Conservation (phyloP, 2,113 vertebrate genomes). For the Solea senegalensis region DNA sequence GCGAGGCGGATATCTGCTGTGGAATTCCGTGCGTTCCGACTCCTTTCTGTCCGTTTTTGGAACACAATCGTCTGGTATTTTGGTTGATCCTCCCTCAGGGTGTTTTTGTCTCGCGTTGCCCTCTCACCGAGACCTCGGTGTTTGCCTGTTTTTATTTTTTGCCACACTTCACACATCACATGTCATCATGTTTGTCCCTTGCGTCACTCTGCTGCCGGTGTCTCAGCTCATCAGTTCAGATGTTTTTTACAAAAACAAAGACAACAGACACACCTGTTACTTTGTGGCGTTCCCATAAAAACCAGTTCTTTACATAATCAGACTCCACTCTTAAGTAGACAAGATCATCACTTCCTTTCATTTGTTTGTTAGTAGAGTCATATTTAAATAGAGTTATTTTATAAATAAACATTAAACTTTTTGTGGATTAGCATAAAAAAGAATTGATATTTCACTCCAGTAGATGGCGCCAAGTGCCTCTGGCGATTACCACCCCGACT, state of each 20-base stretch:
- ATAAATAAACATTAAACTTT: too few species aligned
- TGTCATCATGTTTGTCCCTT: constrained; percentile 34
- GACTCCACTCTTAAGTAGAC: background rate
- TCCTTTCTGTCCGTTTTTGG: constrained; percentile 78
- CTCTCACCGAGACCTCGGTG: constrained; percentile 28
- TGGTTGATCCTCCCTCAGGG: constrained; percentile 56
- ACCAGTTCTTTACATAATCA: constrained; percentile 5
- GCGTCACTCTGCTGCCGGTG: background rate
- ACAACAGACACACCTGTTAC: constrained; percentile 16
- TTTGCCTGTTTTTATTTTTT: constrained; percentile 56
- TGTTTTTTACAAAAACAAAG: background rate
- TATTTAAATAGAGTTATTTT: too few species aligned
- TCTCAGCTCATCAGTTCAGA: background rate
- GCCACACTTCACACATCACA: constrained; percentile 21
- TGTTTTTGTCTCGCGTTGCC: constrained; percentile 29
- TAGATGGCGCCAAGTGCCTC: too few species aligned
- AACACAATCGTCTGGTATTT: constrained; percentile 71
- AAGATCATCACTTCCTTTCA: constrained; percentile 21
- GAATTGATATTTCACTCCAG: too few species aligned
- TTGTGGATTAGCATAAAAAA: too few species aligned
- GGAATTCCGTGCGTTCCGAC: constrained; percentile 72
- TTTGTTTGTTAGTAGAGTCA: too few species aligned
- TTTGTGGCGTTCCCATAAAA: constrained; percentile 29
- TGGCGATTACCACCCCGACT: too few species aligned
- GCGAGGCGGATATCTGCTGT: constrained; percentile 78